phyloP scores from a whole-genome alignment of 2,888 invertebrate genomes.

The Epirrhoe alternata region DNA sequence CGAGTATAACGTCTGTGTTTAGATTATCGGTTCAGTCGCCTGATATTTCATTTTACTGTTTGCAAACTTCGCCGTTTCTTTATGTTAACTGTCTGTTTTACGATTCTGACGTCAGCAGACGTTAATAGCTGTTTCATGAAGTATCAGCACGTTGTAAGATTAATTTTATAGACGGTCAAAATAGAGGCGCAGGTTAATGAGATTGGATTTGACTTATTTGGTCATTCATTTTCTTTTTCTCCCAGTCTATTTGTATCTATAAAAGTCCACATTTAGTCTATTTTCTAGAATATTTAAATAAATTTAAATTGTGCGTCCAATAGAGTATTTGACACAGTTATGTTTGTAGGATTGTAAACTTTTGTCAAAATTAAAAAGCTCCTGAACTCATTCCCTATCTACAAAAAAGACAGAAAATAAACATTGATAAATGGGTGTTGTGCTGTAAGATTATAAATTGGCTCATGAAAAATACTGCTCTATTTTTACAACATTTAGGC shows the following conservation, averaged over 20 bases:
- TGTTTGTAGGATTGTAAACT: background rate
- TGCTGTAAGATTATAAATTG: constrained; percentile 2
- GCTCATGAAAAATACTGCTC: constrained; percentile 5
- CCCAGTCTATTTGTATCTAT: too few relatives aligned
- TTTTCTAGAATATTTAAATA: background rate
- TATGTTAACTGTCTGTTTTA: constrained; percentile 34
- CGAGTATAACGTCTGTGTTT: background rate
- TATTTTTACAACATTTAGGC: constrained; percentile 15
- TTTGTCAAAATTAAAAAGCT: background rate
- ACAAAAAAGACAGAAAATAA: background rate
- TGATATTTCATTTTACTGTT: constrained; percentile 29
- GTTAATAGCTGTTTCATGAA: constrained; percentile 31
- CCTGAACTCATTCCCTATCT: background rate
- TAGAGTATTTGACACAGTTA: too few relatives aligned
- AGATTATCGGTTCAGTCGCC: background rate
- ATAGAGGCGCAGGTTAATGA: background rate
- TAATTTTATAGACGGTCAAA: constrained; percentile 22
- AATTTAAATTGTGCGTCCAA: too few relatives aligned
- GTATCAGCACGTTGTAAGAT: constrained; percentile 21
- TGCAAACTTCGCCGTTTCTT: constrained; percentile 27
- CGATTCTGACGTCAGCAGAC: constrained; percentile 35
- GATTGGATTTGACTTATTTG: background rate
- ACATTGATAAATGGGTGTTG: constrained; percentile 9
- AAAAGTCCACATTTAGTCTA: background rate
- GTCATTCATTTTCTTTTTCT: background rate